These are phyloP conservation scores for Dipodomys stephensi DNA, from an alignment of 2,113 vertebrate species.

Conservation along the genomic window DNA sequence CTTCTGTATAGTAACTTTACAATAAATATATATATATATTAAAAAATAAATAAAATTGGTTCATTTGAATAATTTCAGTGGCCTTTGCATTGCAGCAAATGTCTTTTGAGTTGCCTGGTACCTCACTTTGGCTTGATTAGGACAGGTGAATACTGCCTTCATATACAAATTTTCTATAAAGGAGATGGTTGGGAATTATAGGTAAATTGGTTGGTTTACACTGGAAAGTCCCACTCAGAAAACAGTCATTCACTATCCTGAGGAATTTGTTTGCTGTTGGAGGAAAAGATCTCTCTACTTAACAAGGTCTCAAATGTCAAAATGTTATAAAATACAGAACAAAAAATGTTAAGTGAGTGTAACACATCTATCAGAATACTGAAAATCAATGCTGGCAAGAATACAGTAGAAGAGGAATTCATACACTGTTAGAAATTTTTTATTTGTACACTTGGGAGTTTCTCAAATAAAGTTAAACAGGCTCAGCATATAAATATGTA, in stretches of 20 bases:
- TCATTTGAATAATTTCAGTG: neutral
- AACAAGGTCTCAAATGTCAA: neutral
- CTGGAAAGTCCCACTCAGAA: neutral
- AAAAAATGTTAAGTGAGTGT: neutral
- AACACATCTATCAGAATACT: neutral
- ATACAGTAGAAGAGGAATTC: neutral
- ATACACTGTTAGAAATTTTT: neutral
- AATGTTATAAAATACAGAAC: constrained; percentile 5
- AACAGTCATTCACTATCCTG: neutral
- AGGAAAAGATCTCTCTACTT: neutral
- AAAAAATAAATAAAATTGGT: neutral
- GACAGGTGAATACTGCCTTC: neutral
- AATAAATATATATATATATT: no score
- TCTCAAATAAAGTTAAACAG: neutral
- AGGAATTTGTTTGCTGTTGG: neutral
- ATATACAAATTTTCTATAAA: neutral
- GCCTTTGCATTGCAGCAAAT: neutral
- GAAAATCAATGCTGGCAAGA: neutral
- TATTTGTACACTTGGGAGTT: neutral
- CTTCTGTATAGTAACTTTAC: no score
- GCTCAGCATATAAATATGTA: neutral
- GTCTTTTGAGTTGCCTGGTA: neutral
- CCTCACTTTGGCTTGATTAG: neutral
- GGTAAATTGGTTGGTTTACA: neutral
- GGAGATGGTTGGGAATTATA: neutral